Evolutionary conservation across 2,113 vertebrate species (phyloP).

Genomic region (Chloroceryle aenea): DNA sequence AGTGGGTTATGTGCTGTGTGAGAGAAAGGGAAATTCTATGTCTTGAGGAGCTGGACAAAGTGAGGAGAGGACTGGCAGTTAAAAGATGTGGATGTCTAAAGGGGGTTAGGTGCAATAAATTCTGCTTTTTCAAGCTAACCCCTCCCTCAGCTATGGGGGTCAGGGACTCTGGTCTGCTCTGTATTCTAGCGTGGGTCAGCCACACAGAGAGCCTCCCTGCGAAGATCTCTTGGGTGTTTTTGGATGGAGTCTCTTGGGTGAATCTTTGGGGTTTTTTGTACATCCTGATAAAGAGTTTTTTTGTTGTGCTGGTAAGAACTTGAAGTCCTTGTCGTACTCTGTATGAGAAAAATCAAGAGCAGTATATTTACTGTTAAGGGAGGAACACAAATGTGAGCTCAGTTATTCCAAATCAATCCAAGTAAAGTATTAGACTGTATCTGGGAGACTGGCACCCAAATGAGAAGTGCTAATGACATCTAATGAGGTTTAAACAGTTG

Average conservation of each 20-base stretch:
- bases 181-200: neutral
- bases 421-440: neutral
- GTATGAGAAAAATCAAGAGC: neutral
- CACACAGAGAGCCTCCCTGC: neutral
- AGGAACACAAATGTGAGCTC: neutral
- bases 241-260: neutral
- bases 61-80: neutral
- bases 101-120: neutral
- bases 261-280: neutral
- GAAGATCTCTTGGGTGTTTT: neutral
- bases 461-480: neutral
- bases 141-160: neutral
- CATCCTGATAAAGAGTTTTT: neutral
- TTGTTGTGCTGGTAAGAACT: neutral
- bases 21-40: neutral
- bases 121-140: neutral
- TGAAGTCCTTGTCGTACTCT: neutral
- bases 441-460: neutral
- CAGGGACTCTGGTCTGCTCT: neutral
- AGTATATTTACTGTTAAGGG: neutral
- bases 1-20: too few species aligned
- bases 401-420: neutral
- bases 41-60: neutral
- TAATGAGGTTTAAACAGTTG: neutral
- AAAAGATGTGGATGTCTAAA: neutral